Conservation (phyloP, 2,797 vertebrate genomes). For the Hoplostethus mediterraneus region DNA sequence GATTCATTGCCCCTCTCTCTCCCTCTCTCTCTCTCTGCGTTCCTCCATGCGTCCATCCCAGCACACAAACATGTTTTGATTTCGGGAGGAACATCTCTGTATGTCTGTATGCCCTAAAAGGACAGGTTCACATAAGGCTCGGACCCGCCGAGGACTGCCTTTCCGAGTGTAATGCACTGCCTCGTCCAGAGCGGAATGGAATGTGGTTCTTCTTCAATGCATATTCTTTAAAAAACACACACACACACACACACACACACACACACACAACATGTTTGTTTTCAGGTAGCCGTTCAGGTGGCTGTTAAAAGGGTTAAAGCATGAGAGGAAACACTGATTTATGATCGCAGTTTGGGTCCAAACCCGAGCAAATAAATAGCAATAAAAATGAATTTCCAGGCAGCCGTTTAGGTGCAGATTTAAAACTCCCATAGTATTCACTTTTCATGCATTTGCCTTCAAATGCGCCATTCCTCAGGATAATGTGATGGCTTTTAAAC, state of each 20-base stretch:
- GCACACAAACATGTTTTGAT: constrained; percentile 54
- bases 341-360: constrained; percentile 7
- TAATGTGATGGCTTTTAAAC: constrained; percentile 49
- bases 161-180: not conserved
- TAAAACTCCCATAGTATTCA: constrained; percentile 52
- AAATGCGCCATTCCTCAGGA: constrained; percentile 43
- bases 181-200: not conserved
- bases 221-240: not conserved
- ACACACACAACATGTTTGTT: constrained; percentile 10
- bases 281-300: not conserved
- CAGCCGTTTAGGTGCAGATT: constrained; percentile 42
- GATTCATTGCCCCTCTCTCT: constrained; percentile 55
- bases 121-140: constrained; percentile 16
- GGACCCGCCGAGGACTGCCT: too few relatives aligned
- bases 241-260: constrained; percentile 5
- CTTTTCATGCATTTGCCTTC: constrained; percentile 50
- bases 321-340: constrained; percentile 34
- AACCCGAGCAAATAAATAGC: too few relatives aligned
- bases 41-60: constrained; percentile 15
- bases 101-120: constrained; percentile 51
- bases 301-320: constrained; percentile 27
- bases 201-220: not conserved
- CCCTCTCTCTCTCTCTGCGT: not conserved
- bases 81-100: constrained; percentile 27
- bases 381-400: constrained; percentile 31